Base-by-base conservation (phyloP, 1,140 invertebrate species). In the Drosophila lowei region DNA sequence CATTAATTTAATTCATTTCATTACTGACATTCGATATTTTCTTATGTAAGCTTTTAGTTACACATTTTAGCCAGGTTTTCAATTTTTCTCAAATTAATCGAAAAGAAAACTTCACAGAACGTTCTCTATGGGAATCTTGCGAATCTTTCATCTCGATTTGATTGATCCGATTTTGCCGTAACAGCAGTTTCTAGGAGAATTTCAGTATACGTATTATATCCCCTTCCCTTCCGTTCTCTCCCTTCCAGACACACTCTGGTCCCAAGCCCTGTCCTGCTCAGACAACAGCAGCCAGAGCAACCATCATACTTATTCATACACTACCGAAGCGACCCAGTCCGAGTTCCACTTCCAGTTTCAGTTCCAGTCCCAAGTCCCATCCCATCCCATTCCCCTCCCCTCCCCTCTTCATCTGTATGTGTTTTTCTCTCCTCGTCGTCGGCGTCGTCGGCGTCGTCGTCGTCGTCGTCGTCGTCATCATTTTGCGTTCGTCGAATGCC, bases 401-500 rank as follows among this genome's bases (percentile, higher is more conserved):
- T 15, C 8, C 7, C 42, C 48, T 71, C 15, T 48, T 28, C 18
- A 2, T 2, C 18, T 43, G 21, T 52, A 44, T 65, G 49, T 72
- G 21, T 42, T 25, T 56, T 41, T 59, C 48, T 53, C 30, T 25
- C 42, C 38, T 47, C 41, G 56, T 34, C 18, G n/a, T n/a, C n/a
- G n/a, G n/a, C 54, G 8, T 42, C 49, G 11, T 44, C 47, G 25
- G 28, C 41, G 41, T 34, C 54, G 8, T 42, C 49, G n/a, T 44
- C 47, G 34, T 41, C 28, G 47, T 15, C 49, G 25, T 55, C 70
- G 49, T 74, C 71, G 44, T 85, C 81, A 85, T 85, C 81, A 79
- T 77, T 85, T 73, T 84, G 79, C 75, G 78, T 88, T 86, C 83
- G 83, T 83, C 84, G 83, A 83, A 88, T 88, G 83, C 84, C 79